Evolutionary conservation across 2,113 vertebrate species (phyloP).

Genomic region (Atlantisia rogersi): DNA sequence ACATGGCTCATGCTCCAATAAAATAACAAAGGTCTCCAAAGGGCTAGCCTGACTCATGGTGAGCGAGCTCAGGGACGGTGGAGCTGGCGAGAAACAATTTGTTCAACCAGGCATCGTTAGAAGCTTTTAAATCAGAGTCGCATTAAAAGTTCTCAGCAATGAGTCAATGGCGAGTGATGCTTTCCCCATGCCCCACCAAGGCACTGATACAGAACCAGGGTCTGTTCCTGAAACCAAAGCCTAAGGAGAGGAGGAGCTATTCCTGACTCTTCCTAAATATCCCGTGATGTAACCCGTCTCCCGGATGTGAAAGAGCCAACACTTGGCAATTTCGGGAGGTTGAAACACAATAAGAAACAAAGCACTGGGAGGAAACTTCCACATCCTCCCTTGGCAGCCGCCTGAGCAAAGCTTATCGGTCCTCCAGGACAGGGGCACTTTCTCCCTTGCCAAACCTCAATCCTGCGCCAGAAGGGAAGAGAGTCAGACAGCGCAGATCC

Average conservation of each 20-base stretch:
- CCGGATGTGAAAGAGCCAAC: constrained; percentile 64
- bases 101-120: neutral
- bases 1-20: neutral
- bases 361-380: constrained; percentile 68
- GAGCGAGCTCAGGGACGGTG: neutral
- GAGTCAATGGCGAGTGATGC: neutral
- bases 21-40: constrained; percentile 25
- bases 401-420: constrained; percentile 5
- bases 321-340: constrained; percentile 39
- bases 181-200: constrained; percentile 24
- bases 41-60: neutral
- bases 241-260: constrained; percentile 28
- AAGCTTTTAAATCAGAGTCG: neutral
- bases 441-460: constrained; percentile 56
- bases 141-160: neutral
- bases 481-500: neutral
- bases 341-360: constrained; percentile 52
- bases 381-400: constrained; percentile 64
- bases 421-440: neutral
- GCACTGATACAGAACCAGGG: neutral
- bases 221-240: neutral
- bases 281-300: constrained; percentile 44
- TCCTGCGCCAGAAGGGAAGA: neutral
- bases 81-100: neutral
- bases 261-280: constrained; percentile 50